Evolutionary conservation across 2,797 vertebrate species (phyloP), one percentile per base, ranked within the genome.

Genomic region (Fistularia commersonii): DNA sequence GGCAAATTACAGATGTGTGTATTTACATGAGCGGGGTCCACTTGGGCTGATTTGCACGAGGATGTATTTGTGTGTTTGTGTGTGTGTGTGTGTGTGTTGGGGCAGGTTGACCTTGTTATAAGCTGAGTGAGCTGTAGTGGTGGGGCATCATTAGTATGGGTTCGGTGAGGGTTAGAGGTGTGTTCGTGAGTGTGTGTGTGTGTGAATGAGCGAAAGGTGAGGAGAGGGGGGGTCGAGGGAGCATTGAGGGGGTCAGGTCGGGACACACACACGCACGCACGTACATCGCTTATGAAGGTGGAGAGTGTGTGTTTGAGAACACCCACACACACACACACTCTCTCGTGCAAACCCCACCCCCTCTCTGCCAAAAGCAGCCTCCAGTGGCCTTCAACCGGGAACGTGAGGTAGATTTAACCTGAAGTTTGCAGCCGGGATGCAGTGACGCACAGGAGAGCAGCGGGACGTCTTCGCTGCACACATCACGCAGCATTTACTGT

Each of bases 21-120:
- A n/a, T n/a, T n/a, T n/a, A n/a, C n/a, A n/a, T n/a, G n/a, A n/a
- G n/a, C n/a, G n/a, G n/a, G n/a, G n/a, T n/a, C n/a, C n/a, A n/a
- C n/a, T n/a, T n/a, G n/a, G n/a, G n/a, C n/a, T n/a, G n/a, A n/a
- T n/a, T n/a, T n/a, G n/a, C 35, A 38, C 11, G 10, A 14, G 35
- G 39, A 39, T n/a, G 46, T 48, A 5, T 12, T 8, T 51, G 32
- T 38, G 33, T 52, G 54, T 51, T 32, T 36, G 43, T 54, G 44
- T 56, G 51, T 55, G 52, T 57, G 60, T 51, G 67, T 73, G 40
- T 61, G 57, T 42, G 36, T 32, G 57, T n/a, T n/a, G n/a, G 64
- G 74, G 62, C 61, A 12, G 66, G 57, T 62, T 84, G 86, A 88
- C 89, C 86, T 90, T 90, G 87, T 79, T 78, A 72, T 73, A 65